These are phyloP conservation scores for Pterocles burchelli DNA, from an alignment of 2,113 vertebrate species.

Conservation along the genomic window DNA sequence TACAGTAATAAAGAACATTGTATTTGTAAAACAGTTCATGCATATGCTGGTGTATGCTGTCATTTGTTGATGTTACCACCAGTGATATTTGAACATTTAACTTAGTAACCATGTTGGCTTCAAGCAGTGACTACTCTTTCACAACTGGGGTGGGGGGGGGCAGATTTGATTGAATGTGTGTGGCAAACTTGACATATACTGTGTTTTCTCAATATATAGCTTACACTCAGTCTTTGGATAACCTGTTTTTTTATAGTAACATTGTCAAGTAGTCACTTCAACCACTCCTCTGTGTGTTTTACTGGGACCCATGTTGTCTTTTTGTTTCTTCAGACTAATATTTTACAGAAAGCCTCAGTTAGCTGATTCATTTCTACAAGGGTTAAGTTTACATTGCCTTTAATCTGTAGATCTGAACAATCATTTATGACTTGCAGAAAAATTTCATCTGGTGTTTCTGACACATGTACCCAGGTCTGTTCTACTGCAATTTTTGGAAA, in stretches of 20 bases:
- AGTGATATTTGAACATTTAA: neutral
- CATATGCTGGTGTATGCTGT: neutral
- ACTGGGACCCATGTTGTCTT: neutral
- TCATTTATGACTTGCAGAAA: neutral
- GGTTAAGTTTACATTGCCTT: neutral
- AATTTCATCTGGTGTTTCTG: neutral
- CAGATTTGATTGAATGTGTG: neutral
- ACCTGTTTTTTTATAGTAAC: neutral
- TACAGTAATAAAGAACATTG: neutral
- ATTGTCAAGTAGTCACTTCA: neutral
- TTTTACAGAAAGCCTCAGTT: neutral
- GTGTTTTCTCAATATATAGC: neutral
- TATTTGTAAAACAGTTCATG: constrained; percentile 10
- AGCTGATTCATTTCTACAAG: neutral
- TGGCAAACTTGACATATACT: neutral
- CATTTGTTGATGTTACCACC: neutral
- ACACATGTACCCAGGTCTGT: neutral
- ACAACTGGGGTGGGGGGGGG: neutral
- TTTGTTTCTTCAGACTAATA: neutral
- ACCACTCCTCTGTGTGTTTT: neutral
- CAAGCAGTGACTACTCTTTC: neutral
- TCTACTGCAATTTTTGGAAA: neutral
- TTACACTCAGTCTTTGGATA: neutral
- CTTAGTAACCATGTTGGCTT: neutral
- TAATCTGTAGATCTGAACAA: neutral